These are phyloP conservation scores for Frankliniella intonsa DNA, from an alignment of 2,888 invertebrate genomes.

Conservation along the genomic window DNA sequence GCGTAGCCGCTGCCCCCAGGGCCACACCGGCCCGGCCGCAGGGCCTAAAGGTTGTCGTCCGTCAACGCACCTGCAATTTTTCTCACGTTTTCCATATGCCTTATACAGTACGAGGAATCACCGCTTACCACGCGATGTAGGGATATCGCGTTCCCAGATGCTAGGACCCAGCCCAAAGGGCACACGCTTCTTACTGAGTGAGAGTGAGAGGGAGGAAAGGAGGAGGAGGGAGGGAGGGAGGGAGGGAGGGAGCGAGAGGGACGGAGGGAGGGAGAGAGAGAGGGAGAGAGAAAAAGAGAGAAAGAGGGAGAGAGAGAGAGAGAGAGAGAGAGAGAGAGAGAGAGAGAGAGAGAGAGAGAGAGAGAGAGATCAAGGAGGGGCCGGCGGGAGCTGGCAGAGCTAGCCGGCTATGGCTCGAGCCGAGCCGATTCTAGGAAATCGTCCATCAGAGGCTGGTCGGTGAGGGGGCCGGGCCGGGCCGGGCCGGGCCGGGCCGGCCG, in stretches of 20 bases:
- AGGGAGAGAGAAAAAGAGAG: conserved; percentile 11
- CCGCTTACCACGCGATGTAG: too few relatives aligned
- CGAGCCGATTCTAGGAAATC: conserved; percentile 30
- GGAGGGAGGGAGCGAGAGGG: neutral
- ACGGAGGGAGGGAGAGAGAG: neutral
- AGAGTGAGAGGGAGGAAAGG: neutral
- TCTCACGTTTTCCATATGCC: too few relatives aligned
- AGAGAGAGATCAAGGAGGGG: neutral
- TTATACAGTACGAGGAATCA: too few relatives aligned
- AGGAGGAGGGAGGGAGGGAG: neutral
- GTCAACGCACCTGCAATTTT: too few relatives aligned
- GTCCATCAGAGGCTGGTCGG: conserved; percentile 33
- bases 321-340: neutral
- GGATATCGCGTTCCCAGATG: too few relatives aligned
- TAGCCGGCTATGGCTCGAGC: neutral
- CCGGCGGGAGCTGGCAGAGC: neutral
- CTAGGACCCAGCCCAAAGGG: too few relatives aligned
- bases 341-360: neutral
- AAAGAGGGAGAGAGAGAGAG: neutral
- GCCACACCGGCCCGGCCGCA: too few relatives aligned
- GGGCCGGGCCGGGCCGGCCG: conserved; percentile 10
- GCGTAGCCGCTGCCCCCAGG: too few relatives aligned
- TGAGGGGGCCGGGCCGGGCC: conserved; percentile 31
- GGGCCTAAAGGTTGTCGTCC: too few relatives aligned
- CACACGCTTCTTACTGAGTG: too few relatives aligned